A percentile compares a stretch with the other conserved stretches of the same genome.
phyloP scores from a whole-genome alignment of 2,888 invertebrate genomes.

The Andrena minutula region DNA sequence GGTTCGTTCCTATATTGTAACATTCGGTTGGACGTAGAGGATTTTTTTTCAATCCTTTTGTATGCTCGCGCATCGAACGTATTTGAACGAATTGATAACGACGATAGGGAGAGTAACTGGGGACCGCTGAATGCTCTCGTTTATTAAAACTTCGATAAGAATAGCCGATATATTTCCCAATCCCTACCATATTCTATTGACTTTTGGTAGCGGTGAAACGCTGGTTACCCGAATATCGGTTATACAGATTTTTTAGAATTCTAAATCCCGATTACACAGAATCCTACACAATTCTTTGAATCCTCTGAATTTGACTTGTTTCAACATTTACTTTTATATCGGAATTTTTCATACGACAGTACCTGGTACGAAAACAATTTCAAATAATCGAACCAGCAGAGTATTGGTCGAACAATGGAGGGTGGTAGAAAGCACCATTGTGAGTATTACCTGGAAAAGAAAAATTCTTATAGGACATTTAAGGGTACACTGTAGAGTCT shows the following conservation, averaged over 20 bases:
- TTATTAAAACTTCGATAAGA: conserved; percentile 45
- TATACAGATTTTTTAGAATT: conserved; percentile 6
- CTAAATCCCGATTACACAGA: conserved; percentile 12
- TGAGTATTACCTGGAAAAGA: too few species aligned
- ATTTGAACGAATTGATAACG: conserved; percentile 48
- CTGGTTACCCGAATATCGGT: conserved; percentile 2
- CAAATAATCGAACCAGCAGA: too few species aligned
- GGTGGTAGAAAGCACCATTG: too few species aligned
- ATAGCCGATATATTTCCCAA: background rate
- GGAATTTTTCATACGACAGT: conserved; percentile 7
- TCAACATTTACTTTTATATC: background rate
- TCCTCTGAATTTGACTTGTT: background rate
- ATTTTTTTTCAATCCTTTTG: background rate
- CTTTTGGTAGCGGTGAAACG: conserved; percentile 1
- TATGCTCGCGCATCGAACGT: conserved; percentile 3
- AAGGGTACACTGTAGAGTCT: too few species aligned
- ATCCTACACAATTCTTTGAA: background rate
- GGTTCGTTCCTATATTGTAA: background rate
- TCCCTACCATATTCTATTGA: conserved; percentile 19
- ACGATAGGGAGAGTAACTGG: background rate
- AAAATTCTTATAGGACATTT: too few species aligned
- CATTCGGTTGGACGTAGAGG: background rate
- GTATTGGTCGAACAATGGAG: too few species aligned
- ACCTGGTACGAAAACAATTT: background rate
- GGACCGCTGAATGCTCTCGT: conserved; percentile 18